These are phyloP conservation scores for Polia nebulosa DNA, from an alignment of 2,888 invertebrate genomes.

Conservation along the genomic window DNA sequence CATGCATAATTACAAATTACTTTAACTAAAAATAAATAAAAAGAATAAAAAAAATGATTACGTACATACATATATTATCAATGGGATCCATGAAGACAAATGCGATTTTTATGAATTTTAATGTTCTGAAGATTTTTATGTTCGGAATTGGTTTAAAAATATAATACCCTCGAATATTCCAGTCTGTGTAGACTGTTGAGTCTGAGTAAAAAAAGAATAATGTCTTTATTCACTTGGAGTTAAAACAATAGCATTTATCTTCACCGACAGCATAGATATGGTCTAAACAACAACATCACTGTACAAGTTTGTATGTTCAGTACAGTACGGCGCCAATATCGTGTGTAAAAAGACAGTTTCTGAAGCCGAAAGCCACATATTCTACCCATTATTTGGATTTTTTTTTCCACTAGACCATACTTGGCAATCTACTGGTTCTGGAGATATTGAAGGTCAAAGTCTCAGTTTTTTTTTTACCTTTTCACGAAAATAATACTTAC, in stretches of 20 bases:
- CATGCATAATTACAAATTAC: conserved; percentile 67
- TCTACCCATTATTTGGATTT: no score
- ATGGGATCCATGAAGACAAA: conserved; percentile 33
- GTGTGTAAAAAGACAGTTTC: no score
- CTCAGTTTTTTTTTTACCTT: no score
- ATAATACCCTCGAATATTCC: not conserved
- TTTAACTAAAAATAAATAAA: conserved; percentile 75
- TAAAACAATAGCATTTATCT: conserved; percentile 45
- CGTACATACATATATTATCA: conserved; percentile 37
- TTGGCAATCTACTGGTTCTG: no score
- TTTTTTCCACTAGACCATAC: no score
- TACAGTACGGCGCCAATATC: no score
- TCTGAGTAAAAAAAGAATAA: not conserved
- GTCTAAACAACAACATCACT: conserved; percentile 19
- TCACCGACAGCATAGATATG: conserved; percentile 17
- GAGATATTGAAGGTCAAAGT: no score
- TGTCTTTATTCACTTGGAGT: not conserved
- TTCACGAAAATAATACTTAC: no score
- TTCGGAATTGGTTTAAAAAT: not conserved
- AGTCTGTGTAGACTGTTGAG: not conserved
- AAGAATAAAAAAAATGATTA: conserved; percentile 63
- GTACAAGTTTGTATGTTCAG: conserved; percentile 32
- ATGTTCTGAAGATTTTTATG: not conserved
- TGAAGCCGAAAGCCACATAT: no score
- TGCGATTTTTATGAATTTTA: conserved; percentile 11